Base-by-base conservation (phyloP, 2,113 vertebrate genomes). In the Megalops atlanticus region DNA sequence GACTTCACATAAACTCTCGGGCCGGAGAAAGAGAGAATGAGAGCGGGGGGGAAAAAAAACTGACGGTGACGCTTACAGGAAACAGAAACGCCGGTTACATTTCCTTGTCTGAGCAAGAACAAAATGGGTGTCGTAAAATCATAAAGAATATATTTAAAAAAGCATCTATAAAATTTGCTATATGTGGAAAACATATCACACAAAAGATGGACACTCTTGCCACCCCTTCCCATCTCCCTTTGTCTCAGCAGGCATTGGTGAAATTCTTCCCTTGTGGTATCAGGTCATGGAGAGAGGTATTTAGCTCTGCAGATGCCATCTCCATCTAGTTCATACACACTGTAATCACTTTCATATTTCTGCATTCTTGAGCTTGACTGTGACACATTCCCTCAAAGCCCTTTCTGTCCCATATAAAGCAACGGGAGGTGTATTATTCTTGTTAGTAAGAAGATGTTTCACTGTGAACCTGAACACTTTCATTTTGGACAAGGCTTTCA, bases 1-100 rank as follows among this genome's bases (percentile, higher is more conserved):
- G 96, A 97, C 92, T 97, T 96, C 87, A 93, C 95, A 80, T 97
- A 92, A 95, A 49, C 18, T 21, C 8, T 0, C 18, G 2, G 7
- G 12, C 31, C 11, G 21, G 18, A 31, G 40, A 18, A n/a, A 36
- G 15, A 41, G 3, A n/a, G 21, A 43, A 31, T 14, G 38, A 74
- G 24, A 15, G 11, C 7, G 73, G n/a, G 40, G 18, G 38, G 12
- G n/a, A 15, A 14, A 40, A 6, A n/a, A 36, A 21, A 36, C 15
- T 31, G 47, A 35, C 27, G 40, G 27, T 18, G 24, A 49, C 6
- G 36, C 18, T 71, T 35, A 71, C 36, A 38, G 58, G 31, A 4
- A 31, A 64, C n/a, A 40, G 39, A 79, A 79, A 49, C 18, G n/a
- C 31, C 40, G 16, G 0, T 71, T 71, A 36, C 35, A 0, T 47